Base-by-base conservation (phyloP, 2,113 vertebrate species). In the Stigmatopora argus region DNA sequence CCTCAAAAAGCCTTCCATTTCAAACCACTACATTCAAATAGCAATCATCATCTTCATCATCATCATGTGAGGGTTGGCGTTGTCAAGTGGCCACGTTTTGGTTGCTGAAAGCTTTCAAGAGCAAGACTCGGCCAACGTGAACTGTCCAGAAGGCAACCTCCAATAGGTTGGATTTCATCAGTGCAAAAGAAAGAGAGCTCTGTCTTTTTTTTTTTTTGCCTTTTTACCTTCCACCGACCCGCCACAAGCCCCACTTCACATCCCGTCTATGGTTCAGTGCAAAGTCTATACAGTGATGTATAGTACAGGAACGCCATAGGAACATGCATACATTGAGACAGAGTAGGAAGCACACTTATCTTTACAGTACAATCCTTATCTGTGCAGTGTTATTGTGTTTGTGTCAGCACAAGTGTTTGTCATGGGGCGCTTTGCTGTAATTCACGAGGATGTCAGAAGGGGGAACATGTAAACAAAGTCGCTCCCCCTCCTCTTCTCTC, bases 291-390 rank as follows among this genome's bases (percentile, higher is more conserved):
- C 88, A 83, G 85, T 84, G 81, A 80, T 80, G 81, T 89, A 84
- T 87, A 85, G 85, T 79, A 81, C 87, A 87, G 83, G 84, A 87
- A 85, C 85, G 73, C 84, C 78, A 83, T 85, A 84, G 82, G 73
- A 86, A 83, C 89, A 90, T 90, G 88, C 90, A 89, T 87, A 88
- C 86, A 86, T 81, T 84, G 85, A 75, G 74, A 86, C 82, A 81
- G 82, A 87, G 81, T 81, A 89, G 86, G 87, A 91, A 88, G 88
- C 88, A 82, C 85, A 63, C 84, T 82, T 82, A 78, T 86, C 65
- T 81, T 61, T 87, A 86, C 80, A 89, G 84, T 89, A 88, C 85
- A 87, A 83, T 89, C 87, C 87, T 83, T 72, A 74, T 85, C 82
- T 86, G 88, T 87, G 86, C 88, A 85, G 81, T 71, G 81, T 70